Base-by-base conservation (phyloP, 2,888 invertebrate genomes). In the Tholera decimalis region DNA sequence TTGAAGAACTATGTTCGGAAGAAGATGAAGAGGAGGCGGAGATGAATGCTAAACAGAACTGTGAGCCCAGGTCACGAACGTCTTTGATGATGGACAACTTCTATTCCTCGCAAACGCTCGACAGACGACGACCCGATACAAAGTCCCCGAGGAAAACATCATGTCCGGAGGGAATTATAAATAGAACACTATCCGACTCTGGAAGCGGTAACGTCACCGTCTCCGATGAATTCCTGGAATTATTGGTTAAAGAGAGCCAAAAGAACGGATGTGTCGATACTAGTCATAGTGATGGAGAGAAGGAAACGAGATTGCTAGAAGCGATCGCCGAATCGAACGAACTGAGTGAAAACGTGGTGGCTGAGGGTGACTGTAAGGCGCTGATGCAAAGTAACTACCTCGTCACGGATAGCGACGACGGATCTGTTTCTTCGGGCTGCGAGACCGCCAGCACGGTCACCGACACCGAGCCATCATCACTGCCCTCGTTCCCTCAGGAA, bases 1-100 rank as follows among this genome's bases (percentile, higher is more conserved):
- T 99, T 79, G 98, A 99, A 91, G 98, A 99, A 92, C 97, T 97
- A 66, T 96, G 98, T 39, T 98, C 98, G 24, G 98, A 98, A 88
- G 98, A 98, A 87, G 98, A 98, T 66, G 97, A 98, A 76, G 97
- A 97, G 75, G 96, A 96, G 81, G 96, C 96, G 0, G 96, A 96
- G 80, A 91, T 92, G 92, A 92, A 92, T 82, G 95, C 90, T 11
- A 83, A 87, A 61, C 87, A 89, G 73, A 88, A 84, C 57, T 92
- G 91, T 87, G 94, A 85, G 86, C 82, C 74, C 53, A 86, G 76
- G 85, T 83, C 75, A 70, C 84, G 85, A 61, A 81, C 84, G 20
- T 83, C 86, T 33, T 82, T 85, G 54, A 82, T 81, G 26, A 93
- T 93, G 73, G 96, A 96, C 66, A 93, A 96, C 33, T 90, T 96